Evolutionary conservation across 1,140 invertebrate genomes (phyloP).

Genomic region (Pseudomyrmex dendroicus): DNA sequence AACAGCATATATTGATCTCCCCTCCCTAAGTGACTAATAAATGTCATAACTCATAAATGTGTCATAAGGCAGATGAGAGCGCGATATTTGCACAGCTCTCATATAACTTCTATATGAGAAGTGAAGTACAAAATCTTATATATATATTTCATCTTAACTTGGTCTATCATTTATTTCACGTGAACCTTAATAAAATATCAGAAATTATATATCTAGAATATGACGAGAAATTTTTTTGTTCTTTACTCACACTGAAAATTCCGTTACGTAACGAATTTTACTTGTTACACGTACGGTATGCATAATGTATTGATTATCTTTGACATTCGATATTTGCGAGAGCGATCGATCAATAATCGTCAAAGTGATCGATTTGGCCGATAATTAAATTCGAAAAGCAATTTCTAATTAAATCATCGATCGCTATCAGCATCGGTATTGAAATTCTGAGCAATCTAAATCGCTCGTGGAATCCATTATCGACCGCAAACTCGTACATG

Average conservation of each 20-base stretch:
- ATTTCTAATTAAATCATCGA: constrained; percentile 55
- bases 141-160: constrained; percentile 66
- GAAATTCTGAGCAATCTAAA: constrained; percentile 60
- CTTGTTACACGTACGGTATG: neutral
- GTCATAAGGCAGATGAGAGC: constrained; percentile 6
- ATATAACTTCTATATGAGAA: constrained; percentile 61
- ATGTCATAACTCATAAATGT: constrained; percentile 51
- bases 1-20: constrained; percentile 55
- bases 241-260: neutral
- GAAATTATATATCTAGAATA: constrained; percentile 10
- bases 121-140: constrained; percentile 40
- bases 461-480: constrained; percentile 37
- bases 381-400: constrained; percentile 35
- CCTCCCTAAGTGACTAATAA: constrained; percentile 63
- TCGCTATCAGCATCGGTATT: constrained; percentile 44
- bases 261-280: constrained; percentile 3
- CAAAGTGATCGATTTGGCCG: constrained; percentile 25
- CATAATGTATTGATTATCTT: constrained; percentile 3
- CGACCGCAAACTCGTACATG: constrained; percentile 35
- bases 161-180: constrained; percentile 58
- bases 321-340: neutral
- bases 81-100: constrained; percentile 66
- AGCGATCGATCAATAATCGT: constrained; percentile 13
- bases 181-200: neutral
- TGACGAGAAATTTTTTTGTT: neutral